Percentiles rank a stretch among this genome's conserved stretches.
phyloP scores from a whole-genome alignment of 1,140 invertebrate species.

The Bombyx mori region ASM3026992v2 NC_085117.1:10196501-10197000 shows the following conservation, averaged over 20 bases:
- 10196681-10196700: background rate
- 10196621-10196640: slow-evolving; percentile 9
- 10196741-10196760: slow-evolving; percentile 3
- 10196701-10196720: too few relatives aligned
- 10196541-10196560: slow-evolving; percentile 49
- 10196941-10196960: background rate
- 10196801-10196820: too few relatives aligned
- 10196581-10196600: slow-evolving; percentile 2
- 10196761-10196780: too few relatives aligned
- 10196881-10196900: slow-evolving; percentile 63
- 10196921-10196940: slow-evolving; percentile 50
- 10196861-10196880: slow-evolving; percentile 68
- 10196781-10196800: too few relatives aligned
- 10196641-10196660: slow-evolving; percentile 1
- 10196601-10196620: too few relatives aligned
- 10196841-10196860: slow-evolving; percentile 60
- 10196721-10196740: too few relatives aligned
- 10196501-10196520: slow-evolving; percentile 53
- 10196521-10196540: slow-evolving; percentile 61
- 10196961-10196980: background rate
- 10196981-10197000: background rate
- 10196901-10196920: slow-evolving; percentile 40
- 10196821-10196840: too few relatives aligned
- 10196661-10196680: background rate
- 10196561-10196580: slow-evolving; percentile 32